These are phyloP conservation scores for Barypeithes pellucidus DNA, from an alignment of 2,888 invertebrate genomes.

Conservation along the genomic window DNA sequence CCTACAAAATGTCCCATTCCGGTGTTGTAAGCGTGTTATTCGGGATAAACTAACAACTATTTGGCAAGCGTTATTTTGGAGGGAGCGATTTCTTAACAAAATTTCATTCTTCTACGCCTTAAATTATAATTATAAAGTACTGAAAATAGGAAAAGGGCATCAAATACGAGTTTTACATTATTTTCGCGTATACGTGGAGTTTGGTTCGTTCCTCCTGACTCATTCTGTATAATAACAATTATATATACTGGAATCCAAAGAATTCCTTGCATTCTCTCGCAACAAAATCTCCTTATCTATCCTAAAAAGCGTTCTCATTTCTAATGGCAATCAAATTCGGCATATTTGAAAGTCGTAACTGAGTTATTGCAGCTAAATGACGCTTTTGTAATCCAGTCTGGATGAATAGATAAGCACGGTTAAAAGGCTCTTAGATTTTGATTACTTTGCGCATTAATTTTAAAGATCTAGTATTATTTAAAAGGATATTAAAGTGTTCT, in stretches of 20 bases:
- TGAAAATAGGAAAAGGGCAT: too few relatives aligned
- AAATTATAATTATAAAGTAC: constrained; percentile 10
- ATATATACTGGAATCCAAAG: too few relatives aligned
- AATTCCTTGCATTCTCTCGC: not conserved
- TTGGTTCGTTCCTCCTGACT: too few relatives aligned
- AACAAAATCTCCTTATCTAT: constrained; percentile 7
- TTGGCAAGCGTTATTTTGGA: constrained; percentile 15
- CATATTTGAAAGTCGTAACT: constrained; percentile 8
- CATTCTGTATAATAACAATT: too few relatives aligned
- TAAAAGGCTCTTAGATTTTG: constrained; percentile 22
- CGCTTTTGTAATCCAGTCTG: constrained; percentile 24
- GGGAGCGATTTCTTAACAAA: constrained; percentile 13
- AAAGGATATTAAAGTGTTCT: not conserved
- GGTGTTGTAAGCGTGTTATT: constrained; percentile 30
- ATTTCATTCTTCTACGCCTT: constrained; percentile 1
- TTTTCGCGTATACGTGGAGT: too few relatives aligned
- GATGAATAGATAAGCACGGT: constrained; percentile 27
- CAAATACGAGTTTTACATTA: too few relatives aligned
- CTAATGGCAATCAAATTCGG: constrained; percentile 11
- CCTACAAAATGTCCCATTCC: constrained; percentile 39
- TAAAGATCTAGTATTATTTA: constrained; percentile 14
- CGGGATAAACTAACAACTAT: constrained; percentile 38
- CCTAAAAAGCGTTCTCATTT: not conserved
- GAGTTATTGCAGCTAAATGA: constrained; percentile 18
- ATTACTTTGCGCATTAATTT: constrained; percentile 15